These are phyloP conservation scores for Crocidura indochinensis DNA, from an alignment of 2,797 vertebrate species.

Conservation along the genomic window DNA sequence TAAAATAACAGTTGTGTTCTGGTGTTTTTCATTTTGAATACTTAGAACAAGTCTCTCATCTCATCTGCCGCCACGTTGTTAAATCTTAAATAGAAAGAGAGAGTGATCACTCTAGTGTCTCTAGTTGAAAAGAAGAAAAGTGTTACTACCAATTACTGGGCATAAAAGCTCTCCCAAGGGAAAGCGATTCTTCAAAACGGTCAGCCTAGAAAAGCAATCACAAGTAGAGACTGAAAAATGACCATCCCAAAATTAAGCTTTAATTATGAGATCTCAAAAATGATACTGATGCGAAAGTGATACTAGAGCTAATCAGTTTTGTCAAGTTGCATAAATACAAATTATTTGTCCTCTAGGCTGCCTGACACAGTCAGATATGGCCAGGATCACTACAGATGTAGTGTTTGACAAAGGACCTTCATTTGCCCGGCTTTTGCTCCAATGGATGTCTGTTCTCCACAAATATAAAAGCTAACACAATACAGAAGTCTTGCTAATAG, in stretches of 20 bases:
- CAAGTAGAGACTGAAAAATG: neutral
- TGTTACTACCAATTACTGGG: conserved; percentile 82
- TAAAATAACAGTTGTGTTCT: conserved; percentile 84
- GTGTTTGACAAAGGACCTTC: conserved; percentile 45
- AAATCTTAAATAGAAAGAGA: conserved; percentile 85
- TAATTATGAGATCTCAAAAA: neutral
- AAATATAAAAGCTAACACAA: conserved; percentile 83
- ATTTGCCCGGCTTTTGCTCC: conserved; percentile 1
- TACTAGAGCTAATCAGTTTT: neutral
- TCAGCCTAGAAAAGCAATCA: neutral
- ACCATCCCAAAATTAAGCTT: neutral
- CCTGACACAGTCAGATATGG: neutral
- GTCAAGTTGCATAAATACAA: neutral
- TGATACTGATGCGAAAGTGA: neutral
- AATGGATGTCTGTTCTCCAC: conserved; percentile 72
- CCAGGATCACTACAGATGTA: neutral
- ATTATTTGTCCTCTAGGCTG: neutral
- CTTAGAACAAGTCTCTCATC: conserved; percentile 81
- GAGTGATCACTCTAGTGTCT: conserved; percentile 71
- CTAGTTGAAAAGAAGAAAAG: conserved; percentile 73
- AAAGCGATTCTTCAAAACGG: conserved; percentile 41
- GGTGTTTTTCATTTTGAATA: conserved; percentile 85
- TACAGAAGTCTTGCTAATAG: conserved; percentile 84
- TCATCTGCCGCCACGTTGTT: conserved; percentile 85
- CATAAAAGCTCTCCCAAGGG: conserved; percentile 64